Percentiles rank a stretch among this genome's conserved stretches.
Evolutionary conservation across 2,888 invertebrate species (phyloP).

Genomic region (Thymelicus lineola): DNA sequence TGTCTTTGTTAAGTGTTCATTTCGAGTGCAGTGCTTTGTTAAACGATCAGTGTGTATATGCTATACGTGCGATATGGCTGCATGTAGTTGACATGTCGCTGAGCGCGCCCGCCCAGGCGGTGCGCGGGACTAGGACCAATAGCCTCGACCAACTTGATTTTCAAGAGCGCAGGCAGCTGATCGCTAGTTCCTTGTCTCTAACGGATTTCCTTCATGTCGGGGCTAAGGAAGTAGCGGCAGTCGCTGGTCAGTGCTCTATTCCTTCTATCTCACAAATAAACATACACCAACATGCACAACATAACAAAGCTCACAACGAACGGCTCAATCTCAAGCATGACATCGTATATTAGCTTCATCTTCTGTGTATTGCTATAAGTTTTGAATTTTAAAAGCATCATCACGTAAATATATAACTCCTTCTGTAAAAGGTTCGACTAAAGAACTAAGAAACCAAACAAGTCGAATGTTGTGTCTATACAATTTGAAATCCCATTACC

Average conservation of each 20-base stretch:
- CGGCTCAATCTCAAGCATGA: constrained; percentile 44
- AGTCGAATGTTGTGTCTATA: not conserved
- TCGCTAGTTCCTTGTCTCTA: constrained; percentile 94
- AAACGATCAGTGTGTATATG: constrained; percentile 67
- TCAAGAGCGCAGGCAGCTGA: constrained; percentile 95
- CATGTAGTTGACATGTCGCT: constrained; percentile 83
- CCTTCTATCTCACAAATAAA: constrained; percentile 45
- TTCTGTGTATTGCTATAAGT: not conserved
- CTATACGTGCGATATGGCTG: constrained; percentile 69
- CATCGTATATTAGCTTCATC: not conserved
- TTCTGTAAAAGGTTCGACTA: too few relatives aligned
- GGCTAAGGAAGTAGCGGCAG: constrained; percentile 84
- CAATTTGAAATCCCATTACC: not conserved
- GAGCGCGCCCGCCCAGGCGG: constrained; percentile 82
- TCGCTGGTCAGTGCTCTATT: constrained; percentile 75
- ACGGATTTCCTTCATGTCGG: constrained; percentile 93
- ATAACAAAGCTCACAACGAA: constrained; percentile 75
- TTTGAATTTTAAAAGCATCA: not conserved
- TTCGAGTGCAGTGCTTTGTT: constrained; percentile 58
- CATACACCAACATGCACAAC: constrained; percentile 58
- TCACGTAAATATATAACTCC: not conserved
- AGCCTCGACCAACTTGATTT: constrained; percentile 96
- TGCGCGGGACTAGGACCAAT: constrained; percentile 88
- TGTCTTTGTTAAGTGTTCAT: constrained; percentile 73
- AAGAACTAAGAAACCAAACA: not conserved